Conservation (phyloP, 2,113 vertebrate genomes). For the Ptyas mucosa region DNA sequence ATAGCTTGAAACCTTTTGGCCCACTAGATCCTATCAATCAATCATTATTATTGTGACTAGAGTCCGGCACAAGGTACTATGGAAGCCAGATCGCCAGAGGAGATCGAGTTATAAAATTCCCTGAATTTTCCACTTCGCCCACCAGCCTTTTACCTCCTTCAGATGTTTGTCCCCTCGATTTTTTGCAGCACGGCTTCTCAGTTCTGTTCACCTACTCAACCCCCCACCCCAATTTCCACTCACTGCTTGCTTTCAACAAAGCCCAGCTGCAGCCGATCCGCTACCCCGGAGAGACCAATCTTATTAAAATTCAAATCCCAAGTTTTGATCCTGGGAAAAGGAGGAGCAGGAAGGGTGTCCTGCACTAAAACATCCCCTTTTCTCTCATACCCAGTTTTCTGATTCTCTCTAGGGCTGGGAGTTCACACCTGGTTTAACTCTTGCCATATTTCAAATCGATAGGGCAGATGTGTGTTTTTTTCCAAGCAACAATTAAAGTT, state of each 20-base stretch:
- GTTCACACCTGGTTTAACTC: neutral
- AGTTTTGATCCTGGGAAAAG: constrained; percentile 20
- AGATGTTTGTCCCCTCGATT: neutral
- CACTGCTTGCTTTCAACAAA: neutral
- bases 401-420: constrained; percentile 16
- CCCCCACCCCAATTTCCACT: neutral
- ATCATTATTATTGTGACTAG: neutral
- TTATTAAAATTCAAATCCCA: constrained; percentile 16
- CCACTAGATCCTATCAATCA: neutral
- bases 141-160: neutral
- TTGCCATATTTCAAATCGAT: neutral
- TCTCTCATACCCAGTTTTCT: neutral
- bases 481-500: neutral
- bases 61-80: neutral
- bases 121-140: neutral
- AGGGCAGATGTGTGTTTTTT: neutral
- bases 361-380: neutral
- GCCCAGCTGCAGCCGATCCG: neutral
- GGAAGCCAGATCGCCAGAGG: neutral
- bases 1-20: neutral
- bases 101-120: neutral
- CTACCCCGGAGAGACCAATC: neutral
- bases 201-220: neutral
- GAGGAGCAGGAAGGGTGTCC: constrained; percentile 17
- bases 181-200: neutral